A percentile compares a stretch with the other conserved stretches of the same genome.
Conservation (phyloP, 2,797 vertebrate species). For the Bradypodion ventrale region DNA sequence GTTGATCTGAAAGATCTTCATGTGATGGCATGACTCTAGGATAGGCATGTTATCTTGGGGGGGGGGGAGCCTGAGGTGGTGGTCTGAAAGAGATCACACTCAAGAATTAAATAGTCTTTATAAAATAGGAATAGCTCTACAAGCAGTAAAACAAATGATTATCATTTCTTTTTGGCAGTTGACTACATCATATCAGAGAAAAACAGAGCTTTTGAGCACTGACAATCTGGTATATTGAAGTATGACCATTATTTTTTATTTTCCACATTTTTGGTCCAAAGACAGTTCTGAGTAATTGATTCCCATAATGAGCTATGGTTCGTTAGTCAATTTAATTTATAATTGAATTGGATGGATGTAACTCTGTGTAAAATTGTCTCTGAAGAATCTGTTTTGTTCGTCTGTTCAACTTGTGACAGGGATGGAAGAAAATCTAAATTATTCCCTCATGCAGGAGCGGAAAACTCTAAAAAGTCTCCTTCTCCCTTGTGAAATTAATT, state of each 20-base stretch:
- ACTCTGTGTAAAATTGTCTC: slow-evolving; percentile 88
- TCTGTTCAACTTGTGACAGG: slow-evolving; percentile 85
- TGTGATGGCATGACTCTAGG: slow-evolving; percentile 76
- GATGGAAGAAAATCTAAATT: slow-evolving; percentile 85
- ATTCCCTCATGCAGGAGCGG: slow-evolving; percentile 78
- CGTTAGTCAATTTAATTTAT: slow-evolving; percentile 94
- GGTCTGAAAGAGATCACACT: slow-evolving; percentile 76
- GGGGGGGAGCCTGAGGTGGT: slow-evolving; percentile 69
- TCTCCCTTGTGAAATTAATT: slow-evolving; percentile 82
- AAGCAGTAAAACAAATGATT: slow-evolving; percentile 82
- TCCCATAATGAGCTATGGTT: slow-evolving; percentile 93
- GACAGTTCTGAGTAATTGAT: slow-evolving; percentile 91
- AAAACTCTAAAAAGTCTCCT: slow-evolving; percentile 77
- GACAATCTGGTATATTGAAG: slow-evolving; percentile 87
- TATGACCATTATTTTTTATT: slow-evolving; percentile 90
- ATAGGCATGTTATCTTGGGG: slow-evolving; percentile 71
- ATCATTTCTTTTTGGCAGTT: slow-evolving; percentile 80
- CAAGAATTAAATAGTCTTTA: slow-evolving; percentile 80
- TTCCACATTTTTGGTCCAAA: slow-evolving; percentile 88
- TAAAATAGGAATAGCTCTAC: slow-evolving; percentile 77
- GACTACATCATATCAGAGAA: slow-evolving; percentile 82
- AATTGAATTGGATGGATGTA: slow-evolving; percentile 92
- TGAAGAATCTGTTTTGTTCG: slow-evolving; percentile 87
- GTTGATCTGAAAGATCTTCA: slow-evolving; percentile 78
- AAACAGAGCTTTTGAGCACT: slow-evolving; percentile 84